Percentiles rank a stretch among this genome's conserved stretches.
These are phyloP conservation scores for Oophaga pumilio DNA, from an alignment of 2,113 vertebrate genomes.

Conservation along the genomic window DNA sequence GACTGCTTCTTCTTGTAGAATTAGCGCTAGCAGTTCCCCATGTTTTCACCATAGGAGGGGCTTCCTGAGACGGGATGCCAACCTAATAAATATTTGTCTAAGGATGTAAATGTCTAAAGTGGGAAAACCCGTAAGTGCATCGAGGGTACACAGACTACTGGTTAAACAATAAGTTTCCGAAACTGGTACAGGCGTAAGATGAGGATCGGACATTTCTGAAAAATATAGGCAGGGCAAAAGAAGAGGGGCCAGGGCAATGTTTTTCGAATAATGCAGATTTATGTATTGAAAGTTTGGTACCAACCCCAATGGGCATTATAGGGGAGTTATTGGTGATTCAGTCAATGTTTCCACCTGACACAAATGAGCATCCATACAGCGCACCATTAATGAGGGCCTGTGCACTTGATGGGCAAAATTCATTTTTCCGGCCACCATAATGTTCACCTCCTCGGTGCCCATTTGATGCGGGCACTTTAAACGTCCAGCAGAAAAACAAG, in stretches of 20 bases:
- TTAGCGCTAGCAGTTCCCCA: neutral
- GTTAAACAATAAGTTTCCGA: neutral
- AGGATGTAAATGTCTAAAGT: neutral
- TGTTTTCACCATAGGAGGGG: neutral
- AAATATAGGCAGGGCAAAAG: neutral
- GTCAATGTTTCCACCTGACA: neutral
- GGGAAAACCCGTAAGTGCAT: neutral
- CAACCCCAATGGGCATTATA: too few species aligned
- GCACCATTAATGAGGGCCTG: neutral
- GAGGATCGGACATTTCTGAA: neutral
- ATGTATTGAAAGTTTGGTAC: too few species aligned
- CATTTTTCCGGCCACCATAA: neutral
- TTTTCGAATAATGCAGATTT: too few species aligned
- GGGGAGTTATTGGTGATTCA: too few species aligned
- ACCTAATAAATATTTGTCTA: neutral
- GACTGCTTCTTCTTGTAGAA: too few species aligned
- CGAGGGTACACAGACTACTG: neutral
- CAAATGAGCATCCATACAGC: neutral
- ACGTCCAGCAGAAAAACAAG: slow-evolving; percentile 45
- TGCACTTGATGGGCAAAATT: neutral
- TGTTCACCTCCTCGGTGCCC: neutral
- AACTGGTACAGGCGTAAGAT: neutral
- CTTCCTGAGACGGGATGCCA: neutral
- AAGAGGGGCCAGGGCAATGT: too few species aligned
- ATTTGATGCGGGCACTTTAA: neutral